Percentiles rank a stretch among this genome's conserved stretches.
These are phyloP conservation scores for Holothuria glaberrima DNA, from an alignment of 35 echinoderm and acorn worm genomes.

Conservation along the genomic window DNA sequence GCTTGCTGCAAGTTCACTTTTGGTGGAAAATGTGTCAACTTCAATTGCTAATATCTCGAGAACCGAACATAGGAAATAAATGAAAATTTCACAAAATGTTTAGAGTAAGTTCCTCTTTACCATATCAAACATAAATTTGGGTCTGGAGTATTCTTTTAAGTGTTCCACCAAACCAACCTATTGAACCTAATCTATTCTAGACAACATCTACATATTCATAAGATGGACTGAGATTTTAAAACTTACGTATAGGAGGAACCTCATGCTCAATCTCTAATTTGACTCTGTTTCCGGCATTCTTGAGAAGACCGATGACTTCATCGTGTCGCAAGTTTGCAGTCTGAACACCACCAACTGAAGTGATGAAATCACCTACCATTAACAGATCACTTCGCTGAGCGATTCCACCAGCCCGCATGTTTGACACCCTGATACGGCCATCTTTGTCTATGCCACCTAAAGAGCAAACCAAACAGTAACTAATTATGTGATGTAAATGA, in stretches of 20 bases:
- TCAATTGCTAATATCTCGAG: no score
- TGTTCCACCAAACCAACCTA: no score
- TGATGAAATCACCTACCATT: slow-evolving; percentile 80
- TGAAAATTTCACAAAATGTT: no score
- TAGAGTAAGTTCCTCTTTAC: no score
- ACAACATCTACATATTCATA: background rate
- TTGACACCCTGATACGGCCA: slow-evolving; percentile 86
- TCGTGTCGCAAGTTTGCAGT: slow-evolving; percentile 84
- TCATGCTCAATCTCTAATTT: slow-evolving; percentile 91
- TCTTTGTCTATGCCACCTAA: slow-evolving; percentile 97
- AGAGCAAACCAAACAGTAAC: background rate
- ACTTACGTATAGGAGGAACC: slow-evolving; percentile 79
- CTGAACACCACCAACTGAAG: slow-evolving; percentile 79
- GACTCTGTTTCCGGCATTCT: slow-evolving; percentile 83
- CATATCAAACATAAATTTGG: no score
- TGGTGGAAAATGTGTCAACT: no score
- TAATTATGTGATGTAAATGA: no score
- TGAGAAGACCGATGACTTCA: slow-evolving; percentile 91
- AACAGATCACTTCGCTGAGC: slow-evolving; percentile 91
- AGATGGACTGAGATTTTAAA: background rate
- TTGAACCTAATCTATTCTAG: no score
- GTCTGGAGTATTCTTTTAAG: no score
- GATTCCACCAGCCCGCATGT: slow-evolving; percentile 93
- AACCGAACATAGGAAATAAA: no score
- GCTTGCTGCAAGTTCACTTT: no score